Evolutionary conservation across 2,797 vertebrate genomes (phyloP).

Genomic region (Pangasius djambal): DNA sequence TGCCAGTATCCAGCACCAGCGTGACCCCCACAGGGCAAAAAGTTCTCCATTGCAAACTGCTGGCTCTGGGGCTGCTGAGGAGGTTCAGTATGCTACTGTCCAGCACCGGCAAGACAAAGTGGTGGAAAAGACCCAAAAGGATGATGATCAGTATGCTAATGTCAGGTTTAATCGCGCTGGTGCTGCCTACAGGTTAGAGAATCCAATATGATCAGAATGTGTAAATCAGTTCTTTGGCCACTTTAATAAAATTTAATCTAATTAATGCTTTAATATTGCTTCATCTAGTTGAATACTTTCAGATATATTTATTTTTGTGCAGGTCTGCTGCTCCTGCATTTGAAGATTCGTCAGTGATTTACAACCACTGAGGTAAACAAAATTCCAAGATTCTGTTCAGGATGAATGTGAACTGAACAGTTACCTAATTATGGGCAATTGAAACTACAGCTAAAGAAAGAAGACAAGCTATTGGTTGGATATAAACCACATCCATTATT

Average conservation of each 20-base stretch:
- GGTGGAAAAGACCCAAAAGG: not conserved
- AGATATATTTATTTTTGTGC: not conserved
- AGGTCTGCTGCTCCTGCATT: not conserved
- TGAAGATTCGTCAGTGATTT: slow-evolving; percentile 25
- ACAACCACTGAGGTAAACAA: not conserved
- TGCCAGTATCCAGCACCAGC: not conserved
- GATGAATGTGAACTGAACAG: not conserved
- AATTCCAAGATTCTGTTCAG: not conserved
- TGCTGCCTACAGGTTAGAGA: not conserved
- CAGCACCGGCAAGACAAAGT: not conserved
- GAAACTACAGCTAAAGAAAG: not conserved
- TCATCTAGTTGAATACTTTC: not conserved
- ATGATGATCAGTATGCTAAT: slow-evolving; percentile 1
- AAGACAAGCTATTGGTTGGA: not conserved
- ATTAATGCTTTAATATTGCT: not conserved
- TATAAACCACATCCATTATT: not conserved
- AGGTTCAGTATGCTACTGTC: slow-evolving; percentile 14
- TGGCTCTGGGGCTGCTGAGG: not conserved
- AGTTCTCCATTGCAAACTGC: not conserved
- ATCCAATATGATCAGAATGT: not conserved
- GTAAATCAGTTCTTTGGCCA: not conserved
- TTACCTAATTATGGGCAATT: not conserved
- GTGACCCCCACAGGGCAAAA: not conserved
- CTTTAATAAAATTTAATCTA: not conserved
- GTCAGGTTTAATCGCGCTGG: not conserved